These are phyloP conservation scores for Ibidorhyncha struthersii DNA, from an alignment of 2,113 vertebrate genomes.

Conservation along the genomic window DNA sequence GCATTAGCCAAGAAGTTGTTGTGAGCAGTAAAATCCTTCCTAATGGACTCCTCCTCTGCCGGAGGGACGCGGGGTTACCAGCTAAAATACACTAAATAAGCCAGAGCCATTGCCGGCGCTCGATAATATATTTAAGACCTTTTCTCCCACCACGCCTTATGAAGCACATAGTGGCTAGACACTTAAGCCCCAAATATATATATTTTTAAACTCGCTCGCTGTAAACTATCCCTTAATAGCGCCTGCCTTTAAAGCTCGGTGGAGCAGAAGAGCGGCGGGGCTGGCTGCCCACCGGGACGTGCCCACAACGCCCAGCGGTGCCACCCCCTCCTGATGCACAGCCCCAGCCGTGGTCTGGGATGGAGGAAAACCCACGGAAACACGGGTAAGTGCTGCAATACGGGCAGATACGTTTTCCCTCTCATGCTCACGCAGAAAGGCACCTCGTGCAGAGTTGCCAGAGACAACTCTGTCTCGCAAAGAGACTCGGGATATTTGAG, in stretches of 20 bases:
- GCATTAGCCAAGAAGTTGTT: neutral
- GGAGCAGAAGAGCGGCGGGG: neutral
- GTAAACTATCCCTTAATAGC: neutral
- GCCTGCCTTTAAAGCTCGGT: neutral
- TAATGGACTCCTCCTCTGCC: neutral
- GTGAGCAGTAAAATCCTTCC: neutral
- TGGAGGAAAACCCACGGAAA: rapidly evolving
- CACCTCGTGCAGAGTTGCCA: neutral
- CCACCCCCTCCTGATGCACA: neutral
- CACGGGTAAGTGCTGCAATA: neutral
- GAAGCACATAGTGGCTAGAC: neutral
- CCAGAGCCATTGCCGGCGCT: neutral
- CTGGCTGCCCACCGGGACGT: neutral
- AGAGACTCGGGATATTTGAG: neutral
- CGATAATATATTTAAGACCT: neutral
- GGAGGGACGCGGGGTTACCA: neutral
- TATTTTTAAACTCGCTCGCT: neutral
- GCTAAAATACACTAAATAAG: neutral
- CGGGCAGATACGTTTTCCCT: rapidly evolving
- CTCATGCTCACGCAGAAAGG: neutral
- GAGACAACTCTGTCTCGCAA: neutral
- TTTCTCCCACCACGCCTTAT: neutral
- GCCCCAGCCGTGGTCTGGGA: neutral
- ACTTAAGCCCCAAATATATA: neutral
- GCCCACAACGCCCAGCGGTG: rapidly evolving